Percentiles rank a stretch among this genome's conserved stretches.
phyloP scores from a whole-genome alignment of 30 jellyfish, hydroid and myxozoan species.

The Mastigias papua region DNA sequence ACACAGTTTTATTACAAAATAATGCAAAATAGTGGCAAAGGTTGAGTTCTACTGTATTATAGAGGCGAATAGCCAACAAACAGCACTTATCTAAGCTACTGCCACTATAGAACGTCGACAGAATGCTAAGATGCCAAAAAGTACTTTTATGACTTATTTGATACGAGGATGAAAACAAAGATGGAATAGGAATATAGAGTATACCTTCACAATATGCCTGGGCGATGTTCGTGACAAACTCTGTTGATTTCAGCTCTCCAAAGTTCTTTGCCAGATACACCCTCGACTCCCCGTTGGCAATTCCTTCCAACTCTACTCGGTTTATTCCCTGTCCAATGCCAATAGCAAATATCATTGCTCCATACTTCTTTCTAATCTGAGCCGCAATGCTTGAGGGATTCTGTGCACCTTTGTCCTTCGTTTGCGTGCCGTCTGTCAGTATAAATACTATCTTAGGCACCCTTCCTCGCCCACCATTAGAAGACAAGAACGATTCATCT shows the following conservation, averaged over 20 bases:
- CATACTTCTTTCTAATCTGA: slow-evolving; percentile 57
- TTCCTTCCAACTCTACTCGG: slow-evolving; percentile 64
- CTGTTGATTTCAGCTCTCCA: slow-evolving; percentile 60
- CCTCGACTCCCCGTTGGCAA: slow-evolving; percentile 56
- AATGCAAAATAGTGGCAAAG: no score
- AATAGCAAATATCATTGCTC: slow-evolving; percentile 60
- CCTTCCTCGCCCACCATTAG: slow-evolving; percentile 60
- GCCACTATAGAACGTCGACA: no score
- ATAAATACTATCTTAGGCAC: slow-evolving; percentile 53
- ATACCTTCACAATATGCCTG: neutral
- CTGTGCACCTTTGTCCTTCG: slow-evolving; percentile 70
- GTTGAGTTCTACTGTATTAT: no score
- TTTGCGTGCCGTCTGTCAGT: slow-evolving; percentile 76
- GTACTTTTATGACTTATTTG: no score
- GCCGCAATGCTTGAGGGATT: slow-evolving; percentile 75
- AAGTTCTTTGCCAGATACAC: slow-evolving; percentile 77
- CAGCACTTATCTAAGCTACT: no score
- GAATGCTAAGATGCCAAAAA: no score
- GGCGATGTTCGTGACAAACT: slow-evolving; percentile 42
- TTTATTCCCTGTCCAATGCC: slow-evolving; percentile 87
- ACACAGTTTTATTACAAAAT: no score
- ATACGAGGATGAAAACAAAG: no score
- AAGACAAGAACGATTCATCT: slow-evolving; percentile 39
- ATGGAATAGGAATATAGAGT: no score
- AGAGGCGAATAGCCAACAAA: no score